A percentile compares a stretch with the other conserved stretches of the same genome.
Conservation (phyloP, 2,888 invertebrate genomes). For the Aradus depressus region DNA sequence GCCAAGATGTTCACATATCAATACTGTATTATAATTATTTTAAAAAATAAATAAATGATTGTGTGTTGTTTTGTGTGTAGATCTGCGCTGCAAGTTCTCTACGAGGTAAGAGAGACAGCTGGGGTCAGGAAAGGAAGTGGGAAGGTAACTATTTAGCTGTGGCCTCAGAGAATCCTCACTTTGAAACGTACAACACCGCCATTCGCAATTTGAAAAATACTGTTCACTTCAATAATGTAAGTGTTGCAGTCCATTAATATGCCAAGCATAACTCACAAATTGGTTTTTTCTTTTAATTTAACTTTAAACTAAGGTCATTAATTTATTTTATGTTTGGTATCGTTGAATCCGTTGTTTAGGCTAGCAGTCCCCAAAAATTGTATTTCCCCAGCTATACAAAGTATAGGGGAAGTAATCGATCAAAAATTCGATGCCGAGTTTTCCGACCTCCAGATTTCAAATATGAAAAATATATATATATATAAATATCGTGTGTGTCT, state of each 20-base stretch:
- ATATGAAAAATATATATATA: no score
- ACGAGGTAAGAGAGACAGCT: constrained; percentile 51
- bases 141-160: constrained; percentile 68
- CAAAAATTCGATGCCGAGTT: no score
- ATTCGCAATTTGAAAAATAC: constrained; percentile 55
- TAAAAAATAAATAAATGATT: constrained; percentile 1
- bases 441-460: no score
- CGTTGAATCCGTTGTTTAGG: no score
- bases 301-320: no score
- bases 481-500: no score
- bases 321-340: background rate
- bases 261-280: background rate
- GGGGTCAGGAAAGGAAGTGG: constrained; percentile 72
- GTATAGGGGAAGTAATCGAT: no score
- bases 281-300: background rate
- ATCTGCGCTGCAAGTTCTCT: constrained; percentile 63
- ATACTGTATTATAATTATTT: background rate
- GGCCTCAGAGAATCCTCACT: constrained; percentile 54
- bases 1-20: background rate
- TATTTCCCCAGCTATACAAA: no score
- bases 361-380: no score
- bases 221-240: constrained; percentile 44
- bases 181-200: constrained; percentile 52
- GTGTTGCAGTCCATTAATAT: background rate
- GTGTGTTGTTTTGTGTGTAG: constrained; percentile 34